A percentile compares a stretch with the other conserved stretches of the same genome.
phyloP scores from a whole-genome alignment of 2,797 vertebrate species.

The Pangasius sanitwongsei region DNA sequence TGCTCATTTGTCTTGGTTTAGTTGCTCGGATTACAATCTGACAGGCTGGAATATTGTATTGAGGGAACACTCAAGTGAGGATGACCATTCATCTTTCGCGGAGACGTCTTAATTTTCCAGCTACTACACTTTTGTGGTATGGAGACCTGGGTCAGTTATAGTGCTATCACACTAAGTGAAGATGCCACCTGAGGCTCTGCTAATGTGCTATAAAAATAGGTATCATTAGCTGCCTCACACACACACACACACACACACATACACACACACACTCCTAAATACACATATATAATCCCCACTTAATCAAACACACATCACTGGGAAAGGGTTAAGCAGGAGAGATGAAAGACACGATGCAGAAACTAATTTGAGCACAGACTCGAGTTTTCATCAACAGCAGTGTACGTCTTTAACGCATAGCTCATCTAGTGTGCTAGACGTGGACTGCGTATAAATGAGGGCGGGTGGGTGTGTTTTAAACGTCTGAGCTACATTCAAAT shows the following conservation, averaged over 20 bases:
- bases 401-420: not conserved
- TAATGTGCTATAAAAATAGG: conserved; percentile 31
- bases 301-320: conserved; percentile 31
- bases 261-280: not conserved
- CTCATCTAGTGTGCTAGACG: not conserved
- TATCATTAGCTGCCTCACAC: conserved; percentile 8
- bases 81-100: conserved; percentile 46
- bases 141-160: conserved; percentile 35
- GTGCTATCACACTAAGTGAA: conserved; percentile 16
- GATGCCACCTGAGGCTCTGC: conserved; percentile 36
- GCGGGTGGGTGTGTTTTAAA: not conserved
- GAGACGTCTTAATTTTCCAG: conserved; percentile 51
- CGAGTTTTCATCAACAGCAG: not conserved
- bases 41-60: conserved; percentile 56
- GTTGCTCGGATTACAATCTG: conserved; percentile 41
- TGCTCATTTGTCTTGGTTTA: conserved; percentile 58
- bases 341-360: conserved; percentile 17
- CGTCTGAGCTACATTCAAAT: not conserved
- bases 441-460: not conserved
- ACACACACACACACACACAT: not conserved
- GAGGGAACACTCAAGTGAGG: conserved; percentile 26
- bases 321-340: not conserved
- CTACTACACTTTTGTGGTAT: conserved; percentile 15
- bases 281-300: conserved; percentile 15
- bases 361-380: conserved; percentile 42